Conservation (phyloP, 2,113 vertebrate genomes). For the Mesitornis unicolor region DNA sequence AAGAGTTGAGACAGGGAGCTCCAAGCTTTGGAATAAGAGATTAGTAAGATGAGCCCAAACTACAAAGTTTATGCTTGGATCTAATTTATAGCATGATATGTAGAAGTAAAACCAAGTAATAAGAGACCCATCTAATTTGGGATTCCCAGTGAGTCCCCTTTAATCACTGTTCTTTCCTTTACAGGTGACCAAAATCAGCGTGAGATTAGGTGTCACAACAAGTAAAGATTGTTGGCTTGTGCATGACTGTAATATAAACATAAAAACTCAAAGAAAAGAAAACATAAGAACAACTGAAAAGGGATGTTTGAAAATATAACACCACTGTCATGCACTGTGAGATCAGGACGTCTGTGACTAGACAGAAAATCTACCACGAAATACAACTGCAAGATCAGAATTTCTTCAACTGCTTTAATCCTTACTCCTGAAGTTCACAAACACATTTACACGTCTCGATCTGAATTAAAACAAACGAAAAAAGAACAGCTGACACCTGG, state of each 20-base stretch:
- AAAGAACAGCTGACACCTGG: not conserved
- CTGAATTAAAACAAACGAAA: not conserved
- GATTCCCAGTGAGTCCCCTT: not conserved
- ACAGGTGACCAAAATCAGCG: not conserved
- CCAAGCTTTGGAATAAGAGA: not conserved
- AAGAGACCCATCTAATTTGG: not conserved
- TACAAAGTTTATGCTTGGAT: not conserved
- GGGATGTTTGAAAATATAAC: not conserved
- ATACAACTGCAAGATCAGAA: not conserved
- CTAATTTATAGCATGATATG: not conserved
- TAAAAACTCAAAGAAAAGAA: not conserved
- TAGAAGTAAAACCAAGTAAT: not conserved
- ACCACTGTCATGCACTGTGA: slow-evolving; percentile 32
- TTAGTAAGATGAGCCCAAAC: not conserved
- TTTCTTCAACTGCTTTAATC: not conserved
- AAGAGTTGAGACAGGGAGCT: not conserved
- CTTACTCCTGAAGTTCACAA: not conserved
- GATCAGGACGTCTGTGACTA: slow-evolving; percentile 8
- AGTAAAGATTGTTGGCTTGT: not conserved
- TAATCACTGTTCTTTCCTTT: not conserved
- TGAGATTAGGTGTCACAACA: not conserved
- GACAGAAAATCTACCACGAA: slow-evolving; percentile 7
- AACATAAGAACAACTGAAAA: not conserved
- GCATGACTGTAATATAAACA: not conserved
- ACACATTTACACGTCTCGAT: not conserved